Base-by-base conservation (phyloP, 2,797 vertebrate genomes). In the Clarias pachynema region DNA sequence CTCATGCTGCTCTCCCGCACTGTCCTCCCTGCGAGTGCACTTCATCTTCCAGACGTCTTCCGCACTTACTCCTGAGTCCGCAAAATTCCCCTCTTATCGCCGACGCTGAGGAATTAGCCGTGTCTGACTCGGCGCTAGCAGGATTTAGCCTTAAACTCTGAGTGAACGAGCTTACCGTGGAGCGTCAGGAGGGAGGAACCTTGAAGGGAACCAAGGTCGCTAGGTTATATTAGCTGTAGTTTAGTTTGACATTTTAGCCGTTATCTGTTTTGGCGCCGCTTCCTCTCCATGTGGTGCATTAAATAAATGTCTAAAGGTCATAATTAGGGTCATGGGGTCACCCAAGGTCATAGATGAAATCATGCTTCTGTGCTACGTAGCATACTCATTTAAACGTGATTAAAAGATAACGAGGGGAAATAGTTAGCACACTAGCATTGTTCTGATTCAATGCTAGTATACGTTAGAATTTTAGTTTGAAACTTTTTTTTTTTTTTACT, bases 1-100 rank as follows among this genome's bases (percentile, higher is more conserved):
- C 31, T 83, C 5, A 31, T 74, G 57, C 44, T 70, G 12, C 24
- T 18, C 56, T 60, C 37, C 57, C 70, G 7, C 24, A 44, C 34
- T 53, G 37, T 74, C 82, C 59, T 63, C 57, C 59, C 59, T 53
- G 56, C 31, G n/a, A 20, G 68, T 60, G 44, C 57, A 20, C 57
- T 83, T 62, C 56, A 20, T 83, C 81, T 73, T 83, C 81, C 69
- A 20, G 24, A 83, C 34, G 5, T 82, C 22, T 40, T 59, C 65
- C 22, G 9, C 12, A 44, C 70, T n/a, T n/a, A 26, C 37, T 15
- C 37, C 70, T 26, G 44, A 74, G 44, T 53, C 72, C 14, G 44
- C 66, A 60, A 44, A 72, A 44, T 59, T 72, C 31, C 29, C 29
- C 53, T 34, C 8, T 3, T 57, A 77, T 12, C 53, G 20, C n/a